Percentiles rank a stretch among this genome's conserved stretches.
phyloP scores from a whole-genome alignment of 2,797 vertebrate genomes.

The Sandelia bainsii region DNA sequence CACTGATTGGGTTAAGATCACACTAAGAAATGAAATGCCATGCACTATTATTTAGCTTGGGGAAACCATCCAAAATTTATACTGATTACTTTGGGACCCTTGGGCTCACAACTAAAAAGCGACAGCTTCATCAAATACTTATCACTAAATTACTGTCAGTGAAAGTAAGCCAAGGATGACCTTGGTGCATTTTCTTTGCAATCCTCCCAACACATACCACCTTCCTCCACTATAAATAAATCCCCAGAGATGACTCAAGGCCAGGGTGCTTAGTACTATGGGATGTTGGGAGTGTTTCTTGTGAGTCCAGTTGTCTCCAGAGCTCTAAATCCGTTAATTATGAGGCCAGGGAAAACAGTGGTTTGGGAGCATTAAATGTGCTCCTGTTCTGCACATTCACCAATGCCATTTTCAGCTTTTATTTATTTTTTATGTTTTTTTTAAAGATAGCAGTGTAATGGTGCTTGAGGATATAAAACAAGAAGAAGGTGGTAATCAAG shows the following conservation, averaged over 20 bases:
- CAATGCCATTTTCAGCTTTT: conserved; percentile 64
- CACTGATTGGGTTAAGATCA: conserved; percentile 23
- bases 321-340: conserved; percentile 82
- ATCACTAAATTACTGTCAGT: conserved; percentile 61
- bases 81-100: conserved; percentile 61
- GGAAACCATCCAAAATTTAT: conserved; percentile 48
- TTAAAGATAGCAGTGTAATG: conserved; percentile 55
- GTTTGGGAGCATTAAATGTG: conserved; percentile 68
- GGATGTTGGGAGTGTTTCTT: conserved; percentile 68
- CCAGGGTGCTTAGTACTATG: conserved; percentile 59
- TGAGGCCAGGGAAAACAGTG: conserved; percentile 65
- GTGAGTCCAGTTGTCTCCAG: conserved; percentile 68
- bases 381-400: conserved; percentile 63
- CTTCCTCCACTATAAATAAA: conserved; percentile 44
- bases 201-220: conserved; percentile 13
- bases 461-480: conserved; percentile 58
- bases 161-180: conserved; percentile 59
- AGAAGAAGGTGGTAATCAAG: conserved; percentile 43
- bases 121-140: conserved; percentile 70
- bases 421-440: conserved; percentile 33
- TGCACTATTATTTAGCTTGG: conserved; percentile 17
- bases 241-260: conserved; percentile 66
- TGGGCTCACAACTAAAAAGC: conserved; percentile 48
- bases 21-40: conserved; percentile 8
- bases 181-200: conserved; percentile 46